A percentile compares a stretch with the other conserved stretches of the same genome.
Conservation (phyloP, 2,113 vertebrate species). For the Stomatorhinus ivindoensis region DNA sequence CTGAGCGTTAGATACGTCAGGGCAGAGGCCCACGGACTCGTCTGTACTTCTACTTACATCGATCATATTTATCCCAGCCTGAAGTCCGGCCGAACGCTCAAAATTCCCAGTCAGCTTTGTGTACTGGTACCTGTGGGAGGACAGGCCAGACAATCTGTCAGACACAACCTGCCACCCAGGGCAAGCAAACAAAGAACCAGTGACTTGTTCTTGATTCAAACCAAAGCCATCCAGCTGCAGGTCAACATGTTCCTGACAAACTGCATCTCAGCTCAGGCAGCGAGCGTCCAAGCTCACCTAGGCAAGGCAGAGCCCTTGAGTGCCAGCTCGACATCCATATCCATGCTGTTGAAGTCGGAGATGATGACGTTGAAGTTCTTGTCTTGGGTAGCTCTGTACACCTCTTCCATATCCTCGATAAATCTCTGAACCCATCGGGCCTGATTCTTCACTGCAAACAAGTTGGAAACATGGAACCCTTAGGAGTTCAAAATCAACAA, state of each 20-base stretch:
- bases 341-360: constrained; percentile 78
- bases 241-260: not conserved
- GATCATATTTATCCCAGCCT: constrained; percentile 69
- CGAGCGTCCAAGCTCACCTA: constrained; percentile 54
- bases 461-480: not conserved
- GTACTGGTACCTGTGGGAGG: constrained; percentile 59
- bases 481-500: not conserved
- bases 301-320: constrained; percentile 67
- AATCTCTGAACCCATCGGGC: constrained; percentile 88
- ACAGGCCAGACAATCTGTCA: not conserved
- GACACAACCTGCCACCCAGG: not conserved
- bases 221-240: not conserved
- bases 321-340: constrained; percentile 78
- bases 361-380: constrained; percentile 78
- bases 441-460: constrained; percentile 83
- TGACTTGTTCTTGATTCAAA: not conserved
- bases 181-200: constrained; percentile 13
- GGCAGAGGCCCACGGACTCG: not conserved
- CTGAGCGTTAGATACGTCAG: not conserved
- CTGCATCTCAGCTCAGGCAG: not conserved
- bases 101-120: constrained; percentile 67
- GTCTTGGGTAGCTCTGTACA: constrained; percentile 67
- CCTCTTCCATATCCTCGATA: constrained; percentile 79
- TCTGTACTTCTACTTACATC: constrained; percentile 44
- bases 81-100: constrained; percentile 70